phyloP scores from a whole-genome alignment of 2,113 vertebrate genomes.

The Anarhynchus alexandrinus region DNA sequence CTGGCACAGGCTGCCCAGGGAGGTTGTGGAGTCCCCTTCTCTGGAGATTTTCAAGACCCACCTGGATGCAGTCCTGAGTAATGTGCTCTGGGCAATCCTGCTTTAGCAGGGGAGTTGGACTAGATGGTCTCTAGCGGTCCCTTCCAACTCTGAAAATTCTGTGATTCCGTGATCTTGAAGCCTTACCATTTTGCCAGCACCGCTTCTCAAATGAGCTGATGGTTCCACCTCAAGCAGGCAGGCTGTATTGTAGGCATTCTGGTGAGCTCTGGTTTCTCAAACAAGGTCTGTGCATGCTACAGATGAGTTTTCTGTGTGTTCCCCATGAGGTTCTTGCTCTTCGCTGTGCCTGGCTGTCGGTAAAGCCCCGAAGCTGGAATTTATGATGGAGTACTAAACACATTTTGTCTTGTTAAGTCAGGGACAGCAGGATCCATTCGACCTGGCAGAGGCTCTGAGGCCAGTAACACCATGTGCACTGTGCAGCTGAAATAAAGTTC shows the following conservation, averaged over 20 bases:
- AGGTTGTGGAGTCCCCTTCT: no score
- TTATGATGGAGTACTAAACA: not conserved
- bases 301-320: not conserved
- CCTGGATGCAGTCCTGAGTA: no score
- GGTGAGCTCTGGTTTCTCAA: not conserved
- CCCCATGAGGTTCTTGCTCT: not conserved
- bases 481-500: not conserved
- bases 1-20: no score
- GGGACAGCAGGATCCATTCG: not conserved
- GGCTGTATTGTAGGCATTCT: not conserved
- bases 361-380: not conserved
- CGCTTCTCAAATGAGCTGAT: not conserved
- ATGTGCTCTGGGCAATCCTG: no score
- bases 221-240: not conserved
- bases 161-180: no score
- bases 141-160: no score
- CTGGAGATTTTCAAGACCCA: no score
- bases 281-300: not conserved
- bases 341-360: rapidly evolving
- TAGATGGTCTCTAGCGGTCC: no score
- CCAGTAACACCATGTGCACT: no score
- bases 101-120: no score
- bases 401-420: not conserved
- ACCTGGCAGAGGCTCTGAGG: not conserved
- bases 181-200: not conserved